Percentiles rank a stretch among this genome's conserved stretches.
Evolutionary conservation across 2,888 invertebrate genomes (phyloP).

Genomic region (Napeogenes sylphis): DNA sequence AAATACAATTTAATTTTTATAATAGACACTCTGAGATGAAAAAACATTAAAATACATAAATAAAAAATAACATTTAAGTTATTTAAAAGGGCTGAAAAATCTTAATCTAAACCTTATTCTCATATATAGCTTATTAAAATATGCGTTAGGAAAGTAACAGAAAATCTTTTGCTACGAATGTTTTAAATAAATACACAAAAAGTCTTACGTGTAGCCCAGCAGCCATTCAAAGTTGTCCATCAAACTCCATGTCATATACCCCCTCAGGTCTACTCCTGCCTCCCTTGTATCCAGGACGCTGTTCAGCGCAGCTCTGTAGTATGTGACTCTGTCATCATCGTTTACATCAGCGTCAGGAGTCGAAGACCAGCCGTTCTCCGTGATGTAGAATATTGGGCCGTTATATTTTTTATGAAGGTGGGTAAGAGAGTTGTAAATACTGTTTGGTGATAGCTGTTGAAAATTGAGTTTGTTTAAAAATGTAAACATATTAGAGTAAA

Average conservation of each 20-base stretch:
- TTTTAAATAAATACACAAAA: neutral
- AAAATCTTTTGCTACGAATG: no score
- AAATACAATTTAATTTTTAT: no score
- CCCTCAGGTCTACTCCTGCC: slow-evolving; percentile 64
- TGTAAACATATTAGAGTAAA: neutral
- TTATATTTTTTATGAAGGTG: slow-evolving; percentile 69
- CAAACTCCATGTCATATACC: slow-evolving; percentile 80
- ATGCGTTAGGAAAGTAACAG: no score
- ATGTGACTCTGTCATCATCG: slow-evolving; percentile 66
- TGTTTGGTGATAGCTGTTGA: slow-evolving; percentile 74
- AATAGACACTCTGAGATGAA: no score
- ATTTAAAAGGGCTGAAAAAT: no score
- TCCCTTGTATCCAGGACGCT: slow-evolving; percentile 62
- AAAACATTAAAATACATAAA: no score
- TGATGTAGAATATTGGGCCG: slow-evolving; percentile 74
- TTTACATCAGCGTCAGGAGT: slow-evolving; percentile 41
- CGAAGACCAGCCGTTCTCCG: slow-evolving; percentile 79
- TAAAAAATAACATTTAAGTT: no score
- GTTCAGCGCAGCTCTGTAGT: slow-evolving; percentile 62
- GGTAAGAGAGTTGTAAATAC: slow-evolving; percentile 73
- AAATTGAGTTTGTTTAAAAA: neutral
- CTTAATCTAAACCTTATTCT: no score
- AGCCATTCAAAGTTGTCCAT: slow-evolving; percentile 82
- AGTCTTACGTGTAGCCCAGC: slow-evolving; percentile 72
- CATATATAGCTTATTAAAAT: no score